Base-by-base conservation (phyloP, 2,888 invertebrate genomes). In the Gandaritis pyraliata region DNA sequence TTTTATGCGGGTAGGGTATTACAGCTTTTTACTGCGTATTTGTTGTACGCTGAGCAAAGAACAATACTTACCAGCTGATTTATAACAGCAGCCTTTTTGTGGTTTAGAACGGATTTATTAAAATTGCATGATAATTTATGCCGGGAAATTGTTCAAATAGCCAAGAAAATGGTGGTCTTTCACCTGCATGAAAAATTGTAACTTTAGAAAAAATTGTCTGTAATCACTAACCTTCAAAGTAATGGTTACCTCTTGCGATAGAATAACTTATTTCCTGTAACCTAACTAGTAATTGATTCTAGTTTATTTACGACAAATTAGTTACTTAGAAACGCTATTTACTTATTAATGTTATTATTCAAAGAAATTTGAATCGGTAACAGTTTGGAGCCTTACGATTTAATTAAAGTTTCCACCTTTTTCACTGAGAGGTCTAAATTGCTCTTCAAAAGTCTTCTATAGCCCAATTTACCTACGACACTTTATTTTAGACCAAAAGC, bases 401-500 rank as follows among this genome's bases (percentile, higher is more conserved):
- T 23, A 30, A 55, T 48, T 48, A 50, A 56, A 61, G 15, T 55
- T 41, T 41, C 39, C 23, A 55, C 39, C 49, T 61, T 57, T 61
- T 53, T 61, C 49, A 39, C 38, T 3, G 30, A 57, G 52, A 49
- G 33, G 48, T 62, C 47, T 41, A 50, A 62, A 62, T 62, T 58
- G 18, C 53, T 47, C 29, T 54, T 50, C 23, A 33, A 55, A 52
- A 58, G 23, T 13, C 33, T 13, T 47, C 41, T 4, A 36, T 23
- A 10, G 15, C 36, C 29, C 36, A 43, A 52, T 54, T 39, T 23
- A 55, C 51, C 5, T 2, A 47, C n/a, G 15, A 18, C 46, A 16
- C 54, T 51, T 33, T 51, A 48, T 47, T 58, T 58, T 43, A 30
- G 38, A 55, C 60, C 51, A 58, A 63, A 65, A 54, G 23, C 53